These are phyloP conservation scores for Vimba vimba DNA, from an alignment of 2,113 vertebrate genomes.

Conservation along the genomic window DNA sequence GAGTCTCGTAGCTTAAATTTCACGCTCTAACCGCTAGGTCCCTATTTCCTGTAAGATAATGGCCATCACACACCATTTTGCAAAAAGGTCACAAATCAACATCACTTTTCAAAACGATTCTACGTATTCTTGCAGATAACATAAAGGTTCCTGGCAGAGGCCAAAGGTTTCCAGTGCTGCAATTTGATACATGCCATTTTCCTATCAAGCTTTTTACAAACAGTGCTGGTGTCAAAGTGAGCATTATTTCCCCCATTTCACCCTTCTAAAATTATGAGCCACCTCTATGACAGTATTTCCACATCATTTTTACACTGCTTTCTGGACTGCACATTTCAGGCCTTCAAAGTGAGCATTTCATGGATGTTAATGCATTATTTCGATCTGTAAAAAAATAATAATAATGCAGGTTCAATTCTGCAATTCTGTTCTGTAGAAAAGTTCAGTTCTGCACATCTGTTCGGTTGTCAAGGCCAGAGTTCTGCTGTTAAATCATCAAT, in stretches of 20 bases:
- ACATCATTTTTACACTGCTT: not conserved
- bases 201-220: not conserved
- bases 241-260: not conserved
- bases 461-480: conserved; percentile 35
- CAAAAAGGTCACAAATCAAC: conserved; percentile 10
- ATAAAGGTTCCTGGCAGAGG: conserved; percentile 11
- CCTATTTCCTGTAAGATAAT: conserved; percentile 8
- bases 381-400: not conserved
- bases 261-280: not conserved
- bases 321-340: not conserved
- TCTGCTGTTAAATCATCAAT: conserved; percentile 48
- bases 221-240: not conserved
- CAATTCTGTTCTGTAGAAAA: not conserved
- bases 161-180: not conserved
- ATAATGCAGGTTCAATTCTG: not conserved
- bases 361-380: not conserved
- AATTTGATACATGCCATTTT: conserved; percentile 18
- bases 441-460: conserved; percentile 9
- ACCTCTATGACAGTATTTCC: not conserved
- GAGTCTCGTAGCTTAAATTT: not conserved
- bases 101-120: conserved; percentile 21
- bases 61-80: conserved; percentile 9
- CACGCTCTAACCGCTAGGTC: not conserved
- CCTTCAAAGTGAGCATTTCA: not conserved
- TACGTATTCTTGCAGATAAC: not conserved